phyloP scores from a whole-genome alignment of 2,113 vertebrate species.

The Centrocercus urophasianus region DNA sequence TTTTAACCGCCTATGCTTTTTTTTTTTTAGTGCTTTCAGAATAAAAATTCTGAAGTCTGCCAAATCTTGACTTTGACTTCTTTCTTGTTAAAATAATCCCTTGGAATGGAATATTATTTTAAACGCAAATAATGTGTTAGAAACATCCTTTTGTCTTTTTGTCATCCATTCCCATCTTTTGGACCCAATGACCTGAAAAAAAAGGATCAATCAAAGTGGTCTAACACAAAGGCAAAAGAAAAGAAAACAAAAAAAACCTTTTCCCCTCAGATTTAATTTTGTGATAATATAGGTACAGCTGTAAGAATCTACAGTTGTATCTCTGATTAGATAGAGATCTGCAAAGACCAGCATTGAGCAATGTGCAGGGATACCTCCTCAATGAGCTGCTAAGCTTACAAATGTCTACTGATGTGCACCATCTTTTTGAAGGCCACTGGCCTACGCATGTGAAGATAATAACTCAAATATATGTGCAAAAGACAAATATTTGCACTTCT shows the following conservation, averaged over 20 bases:
- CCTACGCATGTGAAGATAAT: not conserved
- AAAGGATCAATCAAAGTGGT: not conserved
- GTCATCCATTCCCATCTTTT: not conserved
- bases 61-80: not conserved
- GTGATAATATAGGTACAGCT: not conserved
- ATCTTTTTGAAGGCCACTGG: not conserved
- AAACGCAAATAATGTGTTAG: not conserved
- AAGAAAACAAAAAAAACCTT: not conserved
- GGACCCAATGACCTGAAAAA: too few relatives aligned
- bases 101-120: not conserved
- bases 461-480: not conserved
- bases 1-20: not conserved
- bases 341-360: not conserved
- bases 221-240: not conserved
- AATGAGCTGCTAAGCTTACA: not conserved
- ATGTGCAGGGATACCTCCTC: not conserved
- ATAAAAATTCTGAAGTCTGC: not conserved
- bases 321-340: not conserved
- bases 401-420: not conserved
- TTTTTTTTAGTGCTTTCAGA: too few relatives aligned
- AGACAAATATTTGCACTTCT: not conserved
- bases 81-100: not conserved
- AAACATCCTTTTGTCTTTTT: not conserved
- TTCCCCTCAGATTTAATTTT: not conserved
- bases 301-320: not conserved